phyloP scores from a whole-genome alignment of 2,113 vertebrate genomes.

The Centropristis striata region DNA sequence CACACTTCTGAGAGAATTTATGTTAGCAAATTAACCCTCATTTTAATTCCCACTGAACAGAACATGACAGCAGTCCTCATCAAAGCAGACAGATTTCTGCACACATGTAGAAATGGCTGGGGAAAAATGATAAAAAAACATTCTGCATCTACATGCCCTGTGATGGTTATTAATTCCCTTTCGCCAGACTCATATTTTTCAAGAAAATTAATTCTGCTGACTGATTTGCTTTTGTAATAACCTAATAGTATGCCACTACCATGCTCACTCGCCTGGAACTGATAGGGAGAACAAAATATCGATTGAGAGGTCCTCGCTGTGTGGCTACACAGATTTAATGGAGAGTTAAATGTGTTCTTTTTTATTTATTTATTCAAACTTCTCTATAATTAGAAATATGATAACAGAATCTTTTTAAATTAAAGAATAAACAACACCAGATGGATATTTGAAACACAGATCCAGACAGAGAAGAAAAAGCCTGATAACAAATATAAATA shows the following conservation, averaged over 20 bases:
- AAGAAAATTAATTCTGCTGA: constrained; percentile 84
- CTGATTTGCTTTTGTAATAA: constrained; percentile 88
- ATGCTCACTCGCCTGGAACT: constrained; percentile 82
- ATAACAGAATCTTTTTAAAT: constrained; percentile 33
- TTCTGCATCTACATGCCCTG: constrained; percentile 60
- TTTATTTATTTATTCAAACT: constrained; percentile 64
- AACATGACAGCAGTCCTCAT: constrained; percentile 35
- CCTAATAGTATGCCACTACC: constrained; percentile 82
- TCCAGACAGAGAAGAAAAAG: not conserved
- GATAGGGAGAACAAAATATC: constrained; percentile 79
- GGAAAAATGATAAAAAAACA: constrained; percentile 74
- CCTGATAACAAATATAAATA: not conserved
- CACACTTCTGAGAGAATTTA: constrained; percentile 26
- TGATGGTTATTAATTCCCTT: constrained; percentile 79
- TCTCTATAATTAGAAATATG: constrained; percentile 56
- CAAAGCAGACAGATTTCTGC: constrained; percentile 46
- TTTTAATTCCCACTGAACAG: constrained; percentile 30
- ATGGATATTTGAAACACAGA: not conserved
- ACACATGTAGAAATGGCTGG: constrained; percentile 33
- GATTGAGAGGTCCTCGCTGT: constrained; percentile 72
- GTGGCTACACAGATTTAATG: constrained; percentile 74
- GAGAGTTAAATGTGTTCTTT: constrained; percentile 70
- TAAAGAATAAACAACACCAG: constrained; percentile 4
- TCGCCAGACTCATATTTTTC: constrained; percentile 79
- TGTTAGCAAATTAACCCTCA: constrained; percentile 9